These are phyloP conservation scores for Phylloscopus trochiloides DNA, from an alignment of 2,113 vertebrate genomes.

Conservation along the genomic window DNA sequence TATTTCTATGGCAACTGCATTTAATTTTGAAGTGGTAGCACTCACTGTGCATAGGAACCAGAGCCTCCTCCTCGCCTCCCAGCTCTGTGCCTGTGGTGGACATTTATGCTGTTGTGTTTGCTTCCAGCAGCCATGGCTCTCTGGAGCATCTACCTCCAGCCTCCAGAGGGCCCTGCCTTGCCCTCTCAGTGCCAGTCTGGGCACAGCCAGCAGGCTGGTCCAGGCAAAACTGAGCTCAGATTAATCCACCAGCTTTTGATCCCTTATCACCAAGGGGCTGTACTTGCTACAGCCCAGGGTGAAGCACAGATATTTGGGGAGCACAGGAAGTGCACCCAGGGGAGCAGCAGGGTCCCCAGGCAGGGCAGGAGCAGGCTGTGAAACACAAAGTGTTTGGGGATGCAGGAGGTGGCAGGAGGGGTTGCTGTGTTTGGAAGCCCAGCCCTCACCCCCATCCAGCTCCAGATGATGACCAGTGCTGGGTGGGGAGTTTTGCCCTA, in stretches of 20 bases:
- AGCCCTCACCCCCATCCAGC: fast-evolving
- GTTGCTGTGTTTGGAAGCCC: neutral
- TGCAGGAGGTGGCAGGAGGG: neutral
- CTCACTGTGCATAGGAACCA: neutral
- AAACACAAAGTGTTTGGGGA: neutral
- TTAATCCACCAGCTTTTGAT: neutral
- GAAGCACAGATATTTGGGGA: neutral
- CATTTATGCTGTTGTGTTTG: neutral
- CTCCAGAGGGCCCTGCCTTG: neutral
- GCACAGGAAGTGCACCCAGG: neutral
- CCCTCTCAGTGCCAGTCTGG: neutral
- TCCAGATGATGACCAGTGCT: neutral
- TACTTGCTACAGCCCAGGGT: neutral
- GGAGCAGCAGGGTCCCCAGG: fast-evolving
- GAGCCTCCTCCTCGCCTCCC: neutral
- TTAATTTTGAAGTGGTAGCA: conserved; percentile 42
- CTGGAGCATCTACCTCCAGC: neutral
- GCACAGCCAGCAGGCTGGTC: neutral
- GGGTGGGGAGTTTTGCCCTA: neutral
- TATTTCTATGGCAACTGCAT: conserved; percentile 70
- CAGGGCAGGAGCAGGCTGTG: neutral
- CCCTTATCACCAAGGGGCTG: neutral
- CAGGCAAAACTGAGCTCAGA: neutral
- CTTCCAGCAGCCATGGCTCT: neutral
- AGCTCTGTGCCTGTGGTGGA: neutral